Conservation (phyloP, 2,113 vertebrate species). For the Galeopterus variegatus region DNA sequence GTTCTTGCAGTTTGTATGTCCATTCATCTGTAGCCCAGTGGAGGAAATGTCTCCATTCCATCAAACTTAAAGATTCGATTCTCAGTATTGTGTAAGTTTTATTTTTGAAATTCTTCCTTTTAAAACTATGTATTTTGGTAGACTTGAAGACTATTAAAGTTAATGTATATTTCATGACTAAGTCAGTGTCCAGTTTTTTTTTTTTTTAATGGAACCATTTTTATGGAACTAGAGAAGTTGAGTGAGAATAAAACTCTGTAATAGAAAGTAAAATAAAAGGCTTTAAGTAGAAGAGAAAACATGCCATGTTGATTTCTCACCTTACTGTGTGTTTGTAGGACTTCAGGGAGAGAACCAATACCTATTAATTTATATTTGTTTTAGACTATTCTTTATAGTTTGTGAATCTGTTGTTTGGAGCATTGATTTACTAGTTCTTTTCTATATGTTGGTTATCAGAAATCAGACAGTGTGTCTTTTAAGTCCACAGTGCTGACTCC, state of each 20-base stretch:
- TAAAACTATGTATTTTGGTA: constrained; percentile 42
- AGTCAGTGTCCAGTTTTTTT: not conserved
- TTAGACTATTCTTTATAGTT: not conserved
- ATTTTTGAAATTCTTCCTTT: constrained; percentile 61
- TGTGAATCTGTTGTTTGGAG: not conserved
- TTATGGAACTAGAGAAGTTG: constrained; percentile 11
- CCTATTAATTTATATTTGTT: constrained; percentile 15
- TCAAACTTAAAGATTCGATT: constrained; percentile 98
- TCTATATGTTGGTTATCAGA: not conserved
- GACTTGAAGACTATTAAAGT: constrained; percentile 41
- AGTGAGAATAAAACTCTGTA: not conserved
- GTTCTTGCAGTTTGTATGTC: constrained; percentile 95
- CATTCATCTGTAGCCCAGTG: constrained; percentile 99
- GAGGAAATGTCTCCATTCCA: constrained; percentile 98
- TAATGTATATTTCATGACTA: not conserved
- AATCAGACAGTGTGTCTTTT: not conserved
- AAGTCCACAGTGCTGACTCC: constrained; percentile 6
- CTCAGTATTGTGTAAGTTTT: constrained; percentile 98
- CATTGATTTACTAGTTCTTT: constrained; percentile 9
- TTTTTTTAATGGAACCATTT: not conserved
- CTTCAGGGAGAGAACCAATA: not conserved
- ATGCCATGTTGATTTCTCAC: constrained; percentile 23
- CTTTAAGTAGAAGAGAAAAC: not conserved
- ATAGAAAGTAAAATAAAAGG: constrained; percentile 11
- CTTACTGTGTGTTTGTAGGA: not conserved